phyloP scores from a whole-genome alignment of 2,797 vertebrate genomes.

The Mormyrops boulengeri region DNA sequence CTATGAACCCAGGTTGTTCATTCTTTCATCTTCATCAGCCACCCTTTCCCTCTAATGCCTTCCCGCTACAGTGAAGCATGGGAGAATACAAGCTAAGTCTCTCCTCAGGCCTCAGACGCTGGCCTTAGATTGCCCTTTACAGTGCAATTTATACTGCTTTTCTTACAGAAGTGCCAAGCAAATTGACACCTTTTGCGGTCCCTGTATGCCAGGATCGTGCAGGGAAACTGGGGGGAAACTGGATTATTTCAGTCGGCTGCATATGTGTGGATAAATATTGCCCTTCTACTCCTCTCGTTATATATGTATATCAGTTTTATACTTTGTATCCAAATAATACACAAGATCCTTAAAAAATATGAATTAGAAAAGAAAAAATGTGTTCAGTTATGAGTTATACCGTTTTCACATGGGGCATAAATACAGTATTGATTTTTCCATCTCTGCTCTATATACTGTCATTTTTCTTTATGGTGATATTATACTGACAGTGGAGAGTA shows the following conservation, averaged over 20 bases:
- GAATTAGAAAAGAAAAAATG: constrained; percentile 52
- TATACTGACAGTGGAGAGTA: constrained; percentile 60
- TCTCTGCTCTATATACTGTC: constrained; percentile 52
- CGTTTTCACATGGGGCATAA: constrained; percentile 57
- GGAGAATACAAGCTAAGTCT: not conserved
- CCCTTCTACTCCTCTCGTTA: not conserved
- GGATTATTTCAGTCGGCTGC: not conserved
- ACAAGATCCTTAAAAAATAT: constrained; percentile 34
- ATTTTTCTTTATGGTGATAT: constrained; percentile 52
- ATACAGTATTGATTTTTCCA: constrained; percentile 68
- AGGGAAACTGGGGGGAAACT: not conserved
- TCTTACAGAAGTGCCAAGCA: not conserved
- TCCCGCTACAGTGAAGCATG: not conserved
- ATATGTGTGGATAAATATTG: not conserved
- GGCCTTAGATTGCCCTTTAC: not conserved
- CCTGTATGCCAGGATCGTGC: not conserved
- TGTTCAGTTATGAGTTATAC: constrained; percentile 56
- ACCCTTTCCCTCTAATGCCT: not conserved
- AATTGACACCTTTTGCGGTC: not conserved
- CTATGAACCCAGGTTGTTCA: not conserved
- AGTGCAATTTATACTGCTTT: not conserved
- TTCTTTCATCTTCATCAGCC: not conserved
- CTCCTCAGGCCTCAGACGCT: not conserved
- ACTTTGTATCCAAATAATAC: not conserved
- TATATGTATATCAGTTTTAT: not conserved